Base-by-base conservation (phyloP, 2,888 invertebrate species). In the Iphiclides podalirius region DNA sequence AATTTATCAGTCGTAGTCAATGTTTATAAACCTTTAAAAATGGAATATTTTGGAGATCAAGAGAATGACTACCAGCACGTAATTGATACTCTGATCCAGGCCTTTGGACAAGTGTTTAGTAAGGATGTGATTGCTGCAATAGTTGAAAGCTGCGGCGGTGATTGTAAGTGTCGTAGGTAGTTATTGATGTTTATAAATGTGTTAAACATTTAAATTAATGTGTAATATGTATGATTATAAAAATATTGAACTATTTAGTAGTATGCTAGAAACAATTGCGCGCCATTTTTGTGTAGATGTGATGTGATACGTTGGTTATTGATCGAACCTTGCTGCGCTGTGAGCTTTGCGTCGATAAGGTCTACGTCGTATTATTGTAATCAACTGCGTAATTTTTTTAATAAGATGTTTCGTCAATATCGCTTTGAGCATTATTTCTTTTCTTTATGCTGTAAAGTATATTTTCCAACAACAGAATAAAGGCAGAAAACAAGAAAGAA, bases 61-160 rank as follows among this genome's bases (percentile, higher is more conserved):
- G 52, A 48, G 47, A 59, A 36, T 38, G 53, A 67, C 47, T 68
- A 59, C 49, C 47, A 53, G 37, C 62, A 66, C 42, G 65, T 77
- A 61, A 64, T 79, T 46, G 72, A 79, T 13, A 68, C 66, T 48
- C 57, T 87, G 43, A 52, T 63, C 36, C 67, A 62, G 48, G 78
- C 85, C 70, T 88, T 87, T 44, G 77, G 78, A 2, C 61, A 70
- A 52, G 64, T 74, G 15, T 52, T 86, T 47, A 72, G 59, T 52
- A 64, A 57, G 54, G 81, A 79, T 45, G 76, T 75, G n/a, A 76
- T 86, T 36, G 54, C 54, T 42, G 63, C 79, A 11, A 62, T 88
- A 11, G 73, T 83, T 7, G 82, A 83, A 52, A 80, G 71, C 55
- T 86, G 70, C 49, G 66, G 56, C 3, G 87, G 85, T 9, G 79